These are phyloP conservation scores for Popillia japonica DNA, from an alignment of 1,140 invertebrate species.

Conservation along the genomic window DNA sequence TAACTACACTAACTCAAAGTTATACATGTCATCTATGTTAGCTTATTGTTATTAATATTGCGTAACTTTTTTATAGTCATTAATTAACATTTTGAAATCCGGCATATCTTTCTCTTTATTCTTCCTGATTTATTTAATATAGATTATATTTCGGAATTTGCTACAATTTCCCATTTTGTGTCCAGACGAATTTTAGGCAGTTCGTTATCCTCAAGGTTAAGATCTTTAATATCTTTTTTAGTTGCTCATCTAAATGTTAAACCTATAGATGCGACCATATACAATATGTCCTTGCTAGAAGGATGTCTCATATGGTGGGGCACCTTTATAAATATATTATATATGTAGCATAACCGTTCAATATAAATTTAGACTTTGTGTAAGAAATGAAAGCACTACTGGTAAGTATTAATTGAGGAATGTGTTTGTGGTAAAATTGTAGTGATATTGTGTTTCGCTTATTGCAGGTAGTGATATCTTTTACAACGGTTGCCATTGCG, in stretches of 20 bases:
- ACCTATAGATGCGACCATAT: conserved; percentile 38
- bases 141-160: not conserved
- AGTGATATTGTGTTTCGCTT: conserved; percentile 19
- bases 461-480: conserved; percentile 40
- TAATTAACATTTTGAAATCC: no score
- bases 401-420: conserved; percentile 41
- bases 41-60: no score
- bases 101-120: no score
- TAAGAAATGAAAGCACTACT: conserved; percentile 45
- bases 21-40: no score
- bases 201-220: conserved; percentile 45
- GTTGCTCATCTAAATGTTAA: conserved; percentile 44
- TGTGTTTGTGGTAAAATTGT: not conserved
- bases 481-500: conserved; percentile 37
- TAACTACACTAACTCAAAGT: no score
- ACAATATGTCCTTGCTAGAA: conserved; percentile 47
- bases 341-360: conserved; percentile 40
- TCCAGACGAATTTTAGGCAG: conserved; percentile 38
- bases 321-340: conserved; percentile 44
- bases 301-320: conserved; percentile 48
- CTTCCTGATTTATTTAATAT: not conserved
- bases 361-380: conserved; percentile 22
- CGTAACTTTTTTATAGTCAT: no score
- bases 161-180: not conserved
- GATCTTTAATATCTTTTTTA: conserved; percentile 40